These are phyloP conservation scores for Brachyhypopomus gauderio DNA, from an alignment of 2,113 vertebrate species.

Conservation along the genomic window DNA sequence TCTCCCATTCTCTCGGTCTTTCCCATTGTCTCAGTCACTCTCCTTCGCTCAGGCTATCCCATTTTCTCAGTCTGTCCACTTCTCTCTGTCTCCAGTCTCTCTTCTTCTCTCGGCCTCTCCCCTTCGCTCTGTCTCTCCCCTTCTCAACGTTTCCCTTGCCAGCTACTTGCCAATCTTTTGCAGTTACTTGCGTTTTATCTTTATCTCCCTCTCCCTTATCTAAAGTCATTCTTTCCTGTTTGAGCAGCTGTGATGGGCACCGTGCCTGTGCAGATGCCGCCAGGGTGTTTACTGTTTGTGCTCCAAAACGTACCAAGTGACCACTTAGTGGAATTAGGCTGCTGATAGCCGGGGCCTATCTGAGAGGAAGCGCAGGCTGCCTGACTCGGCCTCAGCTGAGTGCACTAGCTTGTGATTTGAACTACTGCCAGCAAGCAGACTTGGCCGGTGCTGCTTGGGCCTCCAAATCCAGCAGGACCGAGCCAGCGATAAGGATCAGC, in stretches of 20 bases:
- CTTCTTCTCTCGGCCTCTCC: not conserved
- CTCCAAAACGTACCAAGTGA: slow-evolving; percentile 53
- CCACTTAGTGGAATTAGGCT: slow-evolving; percentile 53
- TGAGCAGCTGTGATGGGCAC: slow-evolving; percentile 40
- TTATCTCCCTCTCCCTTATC: slow-evolving; percentile 41
- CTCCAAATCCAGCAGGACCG: slow-evolving; percentile 61
- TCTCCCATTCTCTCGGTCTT: slow-evolving; percentile 11
- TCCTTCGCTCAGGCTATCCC: slow-evolving; percentile 7
- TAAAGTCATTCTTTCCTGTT: slow-evolving; percentile 57
- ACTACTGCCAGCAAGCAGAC: slow-evolving; percentile 62
- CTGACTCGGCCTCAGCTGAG: slow-evolving; percentile 14
- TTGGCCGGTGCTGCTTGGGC: slow-evolving; percentile 55
- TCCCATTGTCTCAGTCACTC: slow-evolving; percentile 20
- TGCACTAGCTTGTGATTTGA: slow-evolving; percentile 53
- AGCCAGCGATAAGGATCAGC: slow-evolving; percentile 70
- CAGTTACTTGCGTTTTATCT: slow-evolving; percentile 20
- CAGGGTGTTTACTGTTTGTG: slow-evolving; percentile 62
- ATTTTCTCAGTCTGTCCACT: slow-evolving; percentile 4
- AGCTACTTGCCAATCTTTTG: slow-evolving; percentile 24
- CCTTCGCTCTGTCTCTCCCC: not conserved
- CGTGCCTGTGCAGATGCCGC: slow-evolving; percentile 39
- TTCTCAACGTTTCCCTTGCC: not conserved
- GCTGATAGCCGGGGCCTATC: slow-evolving; percentile 52
- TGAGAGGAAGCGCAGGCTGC: slow-evolving; percentile 43
- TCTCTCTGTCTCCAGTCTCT: not conserved